Evolutionary conservation across 1,140 invertebrate species (phyloP).

Genomic region (Pseudomyrmex sp.): DNA sequence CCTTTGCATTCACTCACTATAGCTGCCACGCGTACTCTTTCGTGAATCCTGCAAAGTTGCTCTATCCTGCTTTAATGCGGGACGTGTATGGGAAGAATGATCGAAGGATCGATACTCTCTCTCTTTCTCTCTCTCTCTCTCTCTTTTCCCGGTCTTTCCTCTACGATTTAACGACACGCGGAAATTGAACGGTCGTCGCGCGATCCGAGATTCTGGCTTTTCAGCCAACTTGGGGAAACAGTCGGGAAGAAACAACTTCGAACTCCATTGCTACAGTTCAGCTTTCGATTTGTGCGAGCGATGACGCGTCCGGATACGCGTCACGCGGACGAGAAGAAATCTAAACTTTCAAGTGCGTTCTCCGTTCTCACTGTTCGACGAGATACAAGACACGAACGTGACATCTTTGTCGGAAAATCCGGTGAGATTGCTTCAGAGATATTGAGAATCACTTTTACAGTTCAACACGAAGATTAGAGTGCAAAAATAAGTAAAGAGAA

Average conservation of each 20-base stretch:
- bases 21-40: conserved; percentile 5
- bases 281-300: conserved; percentile 46
- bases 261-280: conserved; percentile 23
- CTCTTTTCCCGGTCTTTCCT: neutral
- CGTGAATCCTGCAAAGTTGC: conserved; percentile 1
- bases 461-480: conserved; percentile 65
- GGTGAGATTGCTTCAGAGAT: conserved; percentile 9
- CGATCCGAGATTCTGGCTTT: conserved; percentile 8
- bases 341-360: conserved; percentile 56
- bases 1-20: neutral
- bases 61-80: neutral
- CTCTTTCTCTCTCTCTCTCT: neutral
- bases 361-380: neutral
- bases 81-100: conserved; percentile 24
- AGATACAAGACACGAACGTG: conserved; percentile 37
- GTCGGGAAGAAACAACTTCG: conserved; percentile 9
- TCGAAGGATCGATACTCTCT: conserved; percentile 48
- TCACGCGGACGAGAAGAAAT: conserved; percentile 22
- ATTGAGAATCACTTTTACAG: conserved; percentile 62
- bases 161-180: conserved; percentile 41
- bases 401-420: conserved; percentile 18
- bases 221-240: conserved; percentile 27
- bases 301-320: conserved; percentile 3
- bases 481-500: conserved; percentile 45
- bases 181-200: conserved; percentile 57